Evolutionary conservation across 1,140 invertebrate genomes (phyloP).

Genomic region (Ceratina calcarata): DNA sequence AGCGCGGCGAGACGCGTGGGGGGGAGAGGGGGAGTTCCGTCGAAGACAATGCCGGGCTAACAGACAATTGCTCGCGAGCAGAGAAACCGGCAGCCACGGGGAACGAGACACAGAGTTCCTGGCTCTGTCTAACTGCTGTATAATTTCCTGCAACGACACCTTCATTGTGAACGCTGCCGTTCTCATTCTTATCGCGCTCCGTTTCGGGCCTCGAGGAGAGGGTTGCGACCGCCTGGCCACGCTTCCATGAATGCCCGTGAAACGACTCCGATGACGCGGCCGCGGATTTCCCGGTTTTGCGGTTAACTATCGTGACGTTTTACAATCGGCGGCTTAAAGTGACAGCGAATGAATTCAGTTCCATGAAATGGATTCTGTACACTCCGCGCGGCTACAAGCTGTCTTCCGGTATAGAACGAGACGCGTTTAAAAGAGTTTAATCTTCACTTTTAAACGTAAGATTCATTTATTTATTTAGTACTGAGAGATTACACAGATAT

Average conservation of each 20-base stretch:
- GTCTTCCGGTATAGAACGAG: too few relatives aligned
- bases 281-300: slow-evolving; percentile 1
- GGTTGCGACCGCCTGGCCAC: slow-evolving; percentile 34
- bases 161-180: slow-evolving; percentile 78
- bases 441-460: too few relatives aligned
- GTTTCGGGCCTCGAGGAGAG: slow-evolving; percentile 40
- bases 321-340: too few relatives aligned
- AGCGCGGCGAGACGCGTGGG: slow-evolving; percentile 48
- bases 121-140: slow-evolving; percentile 79
- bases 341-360: not conserved
- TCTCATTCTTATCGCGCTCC: slow-evolving; percentile 76
- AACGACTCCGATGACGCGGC: slow-evolving; percentile 5
- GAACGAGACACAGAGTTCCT: slow-evolving; percentile 61
- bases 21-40: slow-evolving; percentile 54
- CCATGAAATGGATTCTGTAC: too few relatives aligned
- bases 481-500: too few relatives aligned
- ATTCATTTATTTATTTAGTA: too few relatives aligned
- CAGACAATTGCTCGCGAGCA: slow-evolving; percentile 78
- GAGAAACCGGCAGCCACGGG: slow-evolving; percentile 28
- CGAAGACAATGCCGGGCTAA: slow-evolving; percentile 75
- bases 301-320: too few relatives aligned
- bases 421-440: too few relatives aligned
- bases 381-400: too few relatives aligned
- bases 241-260: slow-evolving; percentile 15
- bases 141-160: slow-evolving; percentile 82